Evolutionary conservation across 2,888 invertebrate genomes (phyloP).

Genomic region (Philereme vetulata): DNA sequence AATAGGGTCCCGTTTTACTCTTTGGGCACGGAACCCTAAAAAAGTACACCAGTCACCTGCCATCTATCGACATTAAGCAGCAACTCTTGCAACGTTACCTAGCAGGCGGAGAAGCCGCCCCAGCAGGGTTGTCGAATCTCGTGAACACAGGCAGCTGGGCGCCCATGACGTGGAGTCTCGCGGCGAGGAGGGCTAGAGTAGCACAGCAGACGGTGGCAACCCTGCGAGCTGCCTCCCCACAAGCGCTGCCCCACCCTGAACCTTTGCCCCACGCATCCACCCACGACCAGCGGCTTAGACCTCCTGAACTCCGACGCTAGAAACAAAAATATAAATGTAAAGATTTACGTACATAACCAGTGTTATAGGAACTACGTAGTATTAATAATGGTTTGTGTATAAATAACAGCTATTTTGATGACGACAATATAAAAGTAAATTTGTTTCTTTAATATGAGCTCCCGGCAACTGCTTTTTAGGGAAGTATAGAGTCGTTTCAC

Average conservation of each 20-base stretch:
- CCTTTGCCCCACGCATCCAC: constrained; percentile 77
- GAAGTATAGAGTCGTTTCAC: too few relatives aligned
- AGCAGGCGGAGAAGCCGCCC: constrained; percentile 91
- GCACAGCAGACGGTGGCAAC: constrained; percentile 91
- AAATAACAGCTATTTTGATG: too few relatives aligned
- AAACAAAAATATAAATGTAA: too few relatives aligned
- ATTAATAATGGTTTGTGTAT: too few relatives aligned
- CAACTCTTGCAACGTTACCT: constrained; percentile 47
- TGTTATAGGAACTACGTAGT: too few relatives aligned
- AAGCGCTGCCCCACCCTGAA: constrained; percentile 73
- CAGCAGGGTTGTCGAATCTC: constrained; percentile 98
- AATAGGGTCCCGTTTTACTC: too few relatives aligned
- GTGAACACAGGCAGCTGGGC: constrained; percentile 98
- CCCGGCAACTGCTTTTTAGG: too few relatives aligned
- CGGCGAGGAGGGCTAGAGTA: constrained; percentile 91
- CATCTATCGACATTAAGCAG: neutral
- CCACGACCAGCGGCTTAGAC: constrained; percentile 69
- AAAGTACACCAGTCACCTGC: neutral
- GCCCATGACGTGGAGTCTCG: constrained; percentile 97
- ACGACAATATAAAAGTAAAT: too few relatives aligned
- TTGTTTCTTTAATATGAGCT: too few relatives aligned
- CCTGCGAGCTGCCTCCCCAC: constrained; percentile 88
- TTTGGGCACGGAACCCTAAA: too few relatives aligned
- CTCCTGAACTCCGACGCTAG: constrained; percentile 64
- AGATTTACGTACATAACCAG: too few relatives aligned